phyloP scores from a whole-genome alignment of 2,888 invertebrate species.

The Ormyrus labotus region DNA sequence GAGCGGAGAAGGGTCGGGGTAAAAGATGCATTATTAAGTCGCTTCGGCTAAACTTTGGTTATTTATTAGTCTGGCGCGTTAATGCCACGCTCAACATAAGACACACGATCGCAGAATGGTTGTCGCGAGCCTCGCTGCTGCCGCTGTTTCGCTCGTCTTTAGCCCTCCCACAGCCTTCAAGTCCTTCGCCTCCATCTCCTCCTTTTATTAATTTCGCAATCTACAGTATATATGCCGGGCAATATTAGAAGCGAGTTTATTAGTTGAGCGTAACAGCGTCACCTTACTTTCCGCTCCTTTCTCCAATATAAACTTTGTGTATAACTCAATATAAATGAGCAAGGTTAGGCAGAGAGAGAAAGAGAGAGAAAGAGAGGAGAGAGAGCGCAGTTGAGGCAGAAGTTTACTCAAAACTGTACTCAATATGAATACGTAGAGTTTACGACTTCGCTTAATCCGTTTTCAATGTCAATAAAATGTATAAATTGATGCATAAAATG shows the following conservation, averaged over 20 bases:
- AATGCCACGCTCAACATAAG: constrained; percentile 66
- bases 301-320: constrained; percentile 18
- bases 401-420: too few species aligned
- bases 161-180: neutral
- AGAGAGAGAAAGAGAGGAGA: neutral
- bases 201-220: constrained; percentile 46
- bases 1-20: too few species aligned
- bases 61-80: constrained; percentile 70
- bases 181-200: neutral
- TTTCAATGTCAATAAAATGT: too few species aligned
- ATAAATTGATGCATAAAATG: too few species aligned
- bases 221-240: constrained; percentile 2
- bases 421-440: too few species aligned
- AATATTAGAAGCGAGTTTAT: constrained; percentile 45
- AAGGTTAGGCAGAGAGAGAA: neutral
- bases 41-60: constrained; percentile 64
- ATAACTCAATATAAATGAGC: constrained; percentile 34
- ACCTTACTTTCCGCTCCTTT: neutral
- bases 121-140: neutral
- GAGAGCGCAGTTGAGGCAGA: neutral
- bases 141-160: neutral
- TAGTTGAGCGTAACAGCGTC: constrained; percentile 6
- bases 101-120: constrained; percentile 61
- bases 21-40: constrained; percentile 11
- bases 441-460: too few species aligned